Base-by-base conservation (phyloP, 2,113 vertebrate genomes). In the Platichthys flesus region DNA sequence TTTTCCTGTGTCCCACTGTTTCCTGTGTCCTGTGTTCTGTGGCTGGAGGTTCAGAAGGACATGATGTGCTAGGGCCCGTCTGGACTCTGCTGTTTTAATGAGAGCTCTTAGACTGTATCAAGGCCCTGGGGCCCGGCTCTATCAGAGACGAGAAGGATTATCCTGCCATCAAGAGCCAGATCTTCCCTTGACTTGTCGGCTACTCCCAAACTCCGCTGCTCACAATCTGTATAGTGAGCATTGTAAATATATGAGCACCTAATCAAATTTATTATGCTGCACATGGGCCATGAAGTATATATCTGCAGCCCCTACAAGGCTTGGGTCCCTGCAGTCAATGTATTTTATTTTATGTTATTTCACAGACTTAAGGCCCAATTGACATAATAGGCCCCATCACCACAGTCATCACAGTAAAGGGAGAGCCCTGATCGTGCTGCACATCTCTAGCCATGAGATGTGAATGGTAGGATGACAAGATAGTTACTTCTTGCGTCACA, bases 31-130 rank as follows among this genome's bases (percentile, higher is more conserved):
- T 56, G 51, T 79, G 20, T 75, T 35, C 71, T 74, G 56, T 59
- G 72, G 63, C 31, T 56, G 31, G 57, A 16, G 66, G 63, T 66
- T 74, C 51, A 63, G 76, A 74, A 71, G 69, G 62, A 85, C 55
- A 37, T 16, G 67, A 59, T 60, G 69, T 78, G 75, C 58, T 40
- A 55, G 56, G 77, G 56, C 82, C 74, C 24, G 69, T 63, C 64
- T 80, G 84, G 71, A 78, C 81, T 86, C 63, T 67, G 66, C 78
- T 63, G 74, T 83, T 87, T 89, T 92, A 92, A 88, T 88, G 85
- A 92, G 88, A 51, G 47, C 87, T 87, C 63, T 75, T 52, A 31
- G 77, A 79, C 84, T 79, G 88, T 76, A 89, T 90, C 79, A 83
- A 80, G 78, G 76, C 75, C 85, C 74, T 24, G 28, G 68, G 85